These are phyloP conservation scores for Harpagoxenus sublaevis DNA, from an alignment of 2,888 invertebrate species.

Conservation along the genomic window DNA sequence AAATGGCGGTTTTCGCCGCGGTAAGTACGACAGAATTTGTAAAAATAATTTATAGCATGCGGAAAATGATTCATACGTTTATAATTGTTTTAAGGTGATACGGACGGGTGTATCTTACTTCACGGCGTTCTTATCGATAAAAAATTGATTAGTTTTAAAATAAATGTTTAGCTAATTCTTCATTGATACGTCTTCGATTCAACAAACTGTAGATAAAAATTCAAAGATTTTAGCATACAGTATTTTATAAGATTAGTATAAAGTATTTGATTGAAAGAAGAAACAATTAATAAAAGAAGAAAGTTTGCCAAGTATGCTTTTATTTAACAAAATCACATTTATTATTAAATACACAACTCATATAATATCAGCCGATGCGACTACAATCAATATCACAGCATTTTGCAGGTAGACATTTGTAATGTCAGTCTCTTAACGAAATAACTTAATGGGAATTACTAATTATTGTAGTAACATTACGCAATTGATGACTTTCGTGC, in stretches of 20 bases:
- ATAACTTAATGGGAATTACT: conserved; percentile 31
- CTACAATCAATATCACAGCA: conserved; percentile 84
- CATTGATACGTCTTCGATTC: background rate
- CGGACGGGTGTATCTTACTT: conserved; percentile 24
- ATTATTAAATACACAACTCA: conserved; percentile 78
- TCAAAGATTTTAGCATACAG: background rate
- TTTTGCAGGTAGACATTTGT: conserved; percentile 84
- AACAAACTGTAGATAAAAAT: conserved; percentile 5
- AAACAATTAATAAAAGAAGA: background rate
- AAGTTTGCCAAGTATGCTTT: conserved; percentile 45
- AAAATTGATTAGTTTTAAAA: background rate
- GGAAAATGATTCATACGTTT: background rate
- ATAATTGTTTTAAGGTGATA: conserved; percentile 19
- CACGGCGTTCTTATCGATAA: conserved; percentile 17
- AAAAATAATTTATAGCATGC: background rate
- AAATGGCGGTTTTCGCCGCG: background rate
- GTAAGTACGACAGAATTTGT: conserved; percentile 19
- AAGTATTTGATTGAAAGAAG: background rate
- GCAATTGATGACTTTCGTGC: conserved; percentile 2
- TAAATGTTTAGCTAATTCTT: background rate
- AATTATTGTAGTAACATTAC: conserved; percentile 3
- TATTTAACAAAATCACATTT: conserved; percentile 74
- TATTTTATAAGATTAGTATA: background rate
- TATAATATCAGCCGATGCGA: conserved; percentile 80
- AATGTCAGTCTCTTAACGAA: conserved; percentile 82